Evolutionary conservation across 2,797 vertebrate genomes (phyloP).

Genomic region (Bovichtus variegatus): DNA sequence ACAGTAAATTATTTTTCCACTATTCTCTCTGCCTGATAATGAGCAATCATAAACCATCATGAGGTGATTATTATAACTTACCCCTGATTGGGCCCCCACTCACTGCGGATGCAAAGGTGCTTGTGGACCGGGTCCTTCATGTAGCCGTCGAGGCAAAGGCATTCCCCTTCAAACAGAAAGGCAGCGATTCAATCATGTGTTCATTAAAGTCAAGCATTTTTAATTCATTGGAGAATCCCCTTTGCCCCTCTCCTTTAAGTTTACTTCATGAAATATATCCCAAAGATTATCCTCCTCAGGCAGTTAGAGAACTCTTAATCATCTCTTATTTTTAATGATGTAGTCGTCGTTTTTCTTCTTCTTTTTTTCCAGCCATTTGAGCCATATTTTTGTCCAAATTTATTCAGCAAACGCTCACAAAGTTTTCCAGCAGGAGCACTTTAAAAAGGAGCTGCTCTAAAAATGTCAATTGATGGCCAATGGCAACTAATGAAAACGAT

Average conservation of each 20-base stretch:
- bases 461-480: constrained; percentile 14
- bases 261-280: constrained; percentile 19
- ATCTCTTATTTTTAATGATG: constrained; percentile 46
- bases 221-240: constrained; percentile 30
- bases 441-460: constrained; percentile 30
- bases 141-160: constrained; percentile 96
- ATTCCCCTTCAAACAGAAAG: constrained; percentile 88
- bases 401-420: constrained; percentile 5
- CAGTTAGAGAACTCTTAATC: constrained; percentile 35
- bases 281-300: constrained; percentile 38
- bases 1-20: constrained; percentile 1
- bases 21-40: constrained; percentile 31
- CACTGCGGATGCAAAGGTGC: constrained; percentile 97
- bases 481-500: constrained; percentile 10
- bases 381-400: constrained; percentile 1
- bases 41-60: constrained; percentile 37
- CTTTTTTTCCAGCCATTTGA: not conserved
- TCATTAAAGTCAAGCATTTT: constrained; percentile 52
- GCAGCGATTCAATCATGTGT: constrained; percentile 40
- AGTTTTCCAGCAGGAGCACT: constrained; percentile 25
- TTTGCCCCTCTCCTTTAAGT: constrained; percentile 38
- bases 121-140: constrained; percentile 99
- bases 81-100: constrained; percentile 99
- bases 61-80: constrained; percentile 80
- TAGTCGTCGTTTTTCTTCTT: not conserved